These are phyloP conservation scores for Toxotes lorentzi DNA, from an alignment of 2,797 vertebrate genomes.

Conservation along the genomic window DNA sequence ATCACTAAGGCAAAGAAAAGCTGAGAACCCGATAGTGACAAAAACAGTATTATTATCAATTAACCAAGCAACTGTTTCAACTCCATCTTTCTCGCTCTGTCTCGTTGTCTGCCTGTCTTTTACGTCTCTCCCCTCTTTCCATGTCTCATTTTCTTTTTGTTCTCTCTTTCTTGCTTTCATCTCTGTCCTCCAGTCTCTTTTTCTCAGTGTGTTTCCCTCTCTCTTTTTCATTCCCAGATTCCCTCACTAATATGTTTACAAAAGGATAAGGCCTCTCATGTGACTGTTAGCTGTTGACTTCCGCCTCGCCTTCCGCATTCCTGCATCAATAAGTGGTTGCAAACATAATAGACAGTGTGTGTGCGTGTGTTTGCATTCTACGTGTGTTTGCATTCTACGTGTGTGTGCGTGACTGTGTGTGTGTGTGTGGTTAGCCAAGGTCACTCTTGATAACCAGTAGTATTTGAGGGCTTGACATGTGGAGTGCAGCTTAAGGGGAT, in stretches of 20 bases:
- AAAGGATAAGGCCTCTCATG: slow-evolving; percentile 75
- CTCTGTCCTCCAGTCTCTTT: neutral
- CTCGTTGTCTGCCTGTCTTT: neutral
- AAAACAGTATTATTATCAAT: neutral
- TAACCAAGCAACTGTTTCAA: neutral
- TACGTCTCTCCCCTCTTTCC: neutral
- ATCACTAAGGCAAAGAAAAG: neutral
- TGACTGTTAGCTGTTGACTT: slow-evolving; percentile 70
- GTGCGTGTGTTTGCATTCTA: slow-evolving; percentile 24
- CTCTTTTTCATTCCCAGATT: slow-evolving; percentile 23
- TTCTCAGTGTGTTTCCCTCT: neutral
- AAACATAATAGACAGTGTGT: slow-evolving; percentile 32
- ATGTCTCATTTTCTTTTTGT: neutral
- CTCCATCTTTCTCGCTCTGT: neutral
- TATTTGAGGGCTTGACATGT: slow-evolving; percentile 33
- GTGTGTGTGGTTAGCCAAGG: slow-evolving; percentile 36
- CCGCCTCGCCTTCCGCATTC: slow-evolving; percentile 75
- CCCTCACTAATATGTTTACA: slow-evolving; percentile 65
- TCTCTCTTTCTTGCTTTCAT: neutral
- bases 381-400: slow-evolving; percentile 8
- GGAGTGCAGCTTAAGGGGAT: slow-evolving; percentile 18
- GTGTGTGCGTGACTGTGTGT: slow-evolving; percentile 19
- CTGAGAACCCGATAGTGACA: neutral
- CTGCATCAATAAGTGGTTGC: slow-evolving; percentile 59
- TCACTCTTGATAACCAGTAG: slow-evolving; percentile 35